phyloP scores from a whole-genome alignment of 2,797 vertebrate species.

The Enteromius unitaeniatus region DNA sequence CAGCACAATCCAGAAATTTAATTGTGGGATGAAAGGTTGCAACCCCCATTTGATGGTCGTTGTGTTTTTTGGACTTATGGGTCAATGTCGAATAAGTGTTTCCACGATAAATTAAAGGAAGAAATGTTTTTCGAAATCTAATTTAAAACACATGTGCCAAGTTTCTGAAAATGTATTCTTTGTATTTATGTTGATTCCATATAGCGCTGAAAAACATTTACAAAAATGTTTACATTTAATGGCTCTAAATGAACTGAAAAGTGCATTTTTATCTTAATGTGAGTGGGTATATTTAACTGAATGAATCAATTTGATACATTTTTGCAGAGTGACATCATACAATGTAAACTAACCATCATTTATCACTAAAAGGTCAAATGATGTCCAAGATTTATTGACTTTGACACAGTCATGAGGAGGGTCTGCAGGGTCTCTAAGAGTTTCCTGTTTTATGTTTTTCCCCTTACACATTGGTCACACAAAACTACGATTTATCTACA shows the following conservation, averaged over 20 bases:
- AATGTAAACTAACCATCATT: not conserved
- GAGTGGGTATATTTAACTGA: not conserved
- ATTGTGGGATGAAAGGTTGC: slow-evolving; percentile 35
- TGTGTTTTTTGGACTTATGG: slow-evolving; percentile 25
- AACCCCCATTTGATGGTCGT: slow-evolving; percentile 18
- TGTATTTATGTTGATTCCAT: not conserved
- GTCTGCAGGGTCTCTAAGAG: not conserved
- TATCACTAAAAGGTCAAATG: not conserved
- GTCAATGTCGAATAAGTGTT: not conserved
- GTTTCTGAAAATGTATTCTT: not conserved
- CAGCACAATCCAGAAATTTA: slow-evolving; percentile 22
- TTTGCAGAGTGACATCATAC: not conserved
- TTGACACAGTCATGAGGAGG: not conserved
- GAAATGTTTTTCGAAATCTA: not conserved
- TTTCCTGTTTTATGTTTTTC: not conserved
- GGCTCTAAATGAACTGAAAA: not conserved
- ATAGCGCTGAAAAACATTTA: not conserved
- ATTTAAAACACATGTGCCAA: not conserved
- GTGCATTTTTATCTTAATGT: not conserved
- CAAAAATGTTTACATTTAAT: not conserved
- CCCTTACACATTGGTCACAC: not conserved
- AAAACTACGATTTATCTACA: not conserved
- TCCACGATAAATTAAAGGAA: not conserved
- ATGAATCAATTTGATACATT: not conserved
- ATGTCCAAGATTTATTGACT: not conserved